These are phyloP conservation scores for Aphelinus certus DNA, from an alignment of 1,140 invertebrate genomes.

Conservation along the genomic window DNA sequence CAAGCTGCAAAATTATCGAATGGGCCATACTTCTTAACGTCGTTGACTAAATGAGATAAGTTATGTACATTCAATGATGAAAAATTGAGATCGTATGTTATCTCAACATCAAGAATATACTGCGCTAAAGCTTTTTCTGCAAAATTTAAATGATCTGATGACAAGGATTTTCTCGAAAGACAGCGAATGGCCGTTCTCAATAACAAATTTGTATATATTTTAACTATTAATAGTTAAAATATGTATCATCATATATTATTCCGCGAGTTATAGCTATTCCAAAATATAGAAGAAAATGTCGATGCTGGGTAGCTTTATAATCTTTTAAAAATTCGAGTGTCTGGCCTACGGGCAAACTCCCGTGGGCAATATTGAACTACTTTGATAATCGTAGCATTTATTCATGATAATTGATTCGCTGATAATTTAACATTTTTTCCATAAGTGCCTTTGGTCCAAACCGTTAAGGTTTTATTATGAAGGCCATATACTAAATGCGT, in stretches of 20 bases:
- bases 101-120: slow-evolving; percentile 24
- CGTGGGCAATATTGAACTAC: slow-evolving; percentile 30
- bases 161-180: slow-evolving; percentile 8
- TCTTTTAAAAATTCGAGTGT: background rate
- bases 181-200: slow-evolving; percentile 34
- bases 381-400: background rate
- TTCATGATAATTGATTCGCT: background rate
- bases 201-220: slow-evolving; percentile 31
- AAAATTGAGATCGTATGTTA: slow-evolving; percentile 35
- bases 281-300: slow-evolving; percentile 39
- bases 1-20: slow-evolving; percentile 42
- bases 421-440: background rate
- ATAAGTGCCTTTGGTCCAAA: slow-evolving; percentile 34
- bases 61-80: slow-evolving; percentile 42
- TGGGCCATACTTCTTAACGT: slow-evolving; percentile 30
- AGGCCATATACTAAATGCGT: slow-evolving; percentile 43
- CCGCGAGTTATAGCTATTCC: too few relatives aligned
- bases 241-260: too few relatives aligned
- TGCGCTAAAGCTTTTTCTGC: slow-evolving; percentile 10
- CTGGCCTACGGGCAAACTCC: slow-evolving; percentile 39
- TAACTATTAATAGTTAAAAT: slow-evolving; percentile 33
- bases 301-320: slow-evolving; percentile 37
- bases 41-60: slow-evolving; percentile 38
- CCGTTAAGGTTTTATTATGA: slow-evolving; percentile 37
- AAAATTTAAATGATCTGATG: slow-evolving; percentile 6